Conservation (phyloP, 23 tunicate genomes). For the Clavelina lepadiformis region DNA sequence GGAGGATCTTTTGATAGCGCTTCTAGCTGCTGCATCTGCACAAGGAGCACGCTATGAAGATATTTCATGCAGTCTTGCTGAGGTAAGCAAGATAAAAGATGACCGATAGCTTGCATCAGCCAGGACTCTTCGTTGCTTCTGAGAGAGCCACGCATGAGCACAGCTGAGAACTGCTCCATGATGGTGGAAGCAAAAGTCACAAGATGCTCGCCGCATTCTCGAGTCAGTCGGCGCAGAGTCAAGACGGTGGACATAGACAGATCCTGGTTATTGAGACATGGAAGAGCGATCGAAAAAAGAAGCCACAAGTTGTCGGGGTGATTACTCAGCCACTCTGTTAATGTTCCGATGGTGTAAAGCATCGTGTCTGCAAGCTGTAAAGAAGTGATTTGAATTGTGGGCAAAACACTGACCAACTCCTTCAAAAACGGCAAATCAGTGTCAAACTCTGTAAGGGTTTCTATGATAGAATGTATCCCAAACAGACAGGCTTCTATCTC, state of each 20-base stretch:
- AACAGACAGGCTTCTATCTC: conserved; percentile 71
- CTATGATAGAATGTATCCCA: conserved; percentile 81
- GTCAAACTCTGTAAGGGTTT: conserved; percentile 51
- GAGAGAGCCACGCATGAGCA: conserved; percentile 34
- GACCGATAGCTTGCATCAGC: conserved; percentile 94
- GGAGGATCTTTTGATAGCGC: conserved; percentile 63
- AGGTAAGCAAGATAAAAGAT: conserved; percentile 55
- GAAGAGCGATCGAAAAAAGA: conserved; percentile 62
- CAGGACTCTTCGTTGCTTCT: conserved; percentile 60
- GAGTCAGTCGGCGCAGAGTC: conserved; percentile 79
- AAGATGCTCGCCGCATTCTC: conserved; percentile 78
- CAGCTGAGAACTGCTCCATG: conserved; percentile 43
- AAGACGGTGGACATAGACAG: conserved; percentile 73
- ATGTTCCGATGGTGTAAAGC: conserved; percentile 74
- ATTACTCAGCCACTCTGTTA: conserved; percentile 82
- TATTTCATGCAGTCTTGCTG: conserved; percentile 60
- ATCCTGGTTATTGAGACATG: conserved; percentile 57
- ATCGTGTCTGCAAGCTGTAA: conserved; percentile 76
- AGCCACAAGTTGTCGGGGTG: conserved; percentile 48
- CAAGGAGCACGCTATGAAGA: conserved; percentile 42
- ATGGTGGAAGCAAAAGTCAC: conserved; percentile 33
- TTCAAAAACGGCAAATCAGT: conserved; percentile 41
- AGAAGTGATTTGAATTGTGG: conserved; percentile 44
- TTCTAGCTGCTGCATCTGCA: conserved; percentile 69
- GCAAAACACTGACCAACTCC: conserved; percentile 37